phyloP scores from a whole-genome alignment of 2,888 invertebrate species.

The Atherix ibis region DNA sequence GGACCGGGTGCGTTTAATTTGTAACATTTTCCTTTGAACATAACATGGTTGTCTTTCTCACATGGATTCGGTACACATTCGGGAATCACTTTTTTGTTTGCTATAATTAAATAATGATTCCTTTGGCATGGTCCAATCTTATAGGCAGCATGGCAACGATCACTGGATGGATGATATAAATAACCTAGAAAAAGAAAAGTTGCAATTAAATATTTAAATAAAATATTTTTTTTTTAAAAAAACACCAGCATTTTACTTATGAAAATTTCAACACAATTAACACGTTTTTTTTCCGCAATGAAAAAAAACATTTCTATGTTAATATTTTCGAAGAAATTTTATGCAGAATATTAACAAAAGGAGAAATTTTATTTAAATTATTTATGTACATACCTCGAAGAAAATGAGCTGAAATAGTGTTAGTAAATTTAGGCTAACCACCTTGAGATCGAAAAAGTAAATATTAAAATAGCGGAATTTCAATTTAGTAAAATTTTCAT shows the following conservation, averaged over 20 bases:
- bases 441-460: too few species aligned
- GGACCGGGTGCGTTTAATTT: slow-evolving; percentile 19
- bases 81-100: slow-evolving; percentile 36
- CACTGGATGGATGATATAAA: slow-evolving; percentile 43
- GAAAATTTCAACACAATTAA: too few species aligned
- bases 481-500: too few species aligned
- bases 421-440: too few species aligned
- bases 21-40: slow-evolving; percentile 23
- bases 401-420: too few species aligned
- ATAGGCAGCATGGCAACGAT: slow-evolving; percentile 46
- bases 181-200: slow-evolving; percentile 32
- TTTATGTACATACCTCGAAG: too few species aligned
- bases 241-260: not conserved
- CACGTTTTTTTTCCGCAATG: too few species aligned
- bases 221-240: not conserved
- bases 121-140: slow-evolving; percentile 45
- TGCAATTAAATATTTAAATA: slow-evolving; percentile 1
- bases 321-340: too few species aligned
- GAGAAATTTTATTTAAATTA: too few species aligned
- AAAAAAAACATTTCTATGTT: too few species aligned
- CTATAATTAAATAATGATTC: slow-evolving; percentile 40
- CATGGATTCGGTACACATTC: slow-evolving; percentile 48
- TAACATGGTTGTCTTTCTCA: slow-evolving; percentile 34
- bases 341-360: too few species aligned
- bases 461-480: too few species aligned